A percentile compares a stretch with the other conserved stretches of the same genome.
These are phyloP conservation scores for Rhinopomastus cyanomelas DNA, from an alignment of 2,113 vertebrate genomes.

Conservation along the genomic window DNA sequence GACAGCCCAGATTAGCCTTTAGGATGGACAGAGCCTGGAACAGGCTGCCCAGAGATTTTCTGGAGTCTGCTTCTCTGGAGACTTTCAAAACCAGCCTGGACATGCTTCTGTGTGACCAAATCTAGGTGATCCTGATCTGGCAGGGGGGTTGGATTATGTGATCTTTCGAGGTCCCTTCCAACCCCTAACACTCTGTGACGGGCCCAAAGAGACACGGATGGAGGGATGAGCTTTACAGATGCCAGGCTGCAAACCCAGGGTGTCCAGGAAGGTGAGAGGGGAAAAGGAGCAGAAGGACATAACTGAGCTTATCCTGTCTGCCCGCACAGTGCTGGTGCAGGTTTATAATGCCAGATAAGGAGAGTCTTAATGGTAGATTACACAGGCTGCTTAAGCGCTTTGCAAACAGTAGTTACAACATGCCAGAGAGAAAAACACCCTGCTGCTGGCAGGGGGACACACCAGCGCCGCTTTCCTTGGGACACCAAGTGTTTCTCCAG, in stretches of 20 bases:
- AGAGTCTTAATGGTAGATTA: constrained; percentile 54
- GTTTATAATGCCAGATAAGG: constrained; percentile 48
- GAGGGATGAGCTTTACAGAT: neutral
- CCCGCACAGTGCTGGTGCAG: rapidly evolving
- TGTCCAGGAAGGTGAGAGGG: neutral
- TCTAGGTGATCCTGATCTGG: too few relatives aligned
- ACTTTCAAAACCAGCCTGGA: too few relatives aligned
- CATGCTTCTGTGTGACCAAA: too few relatives aligned
- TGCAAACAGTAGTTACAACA: constrained; percentile 64
- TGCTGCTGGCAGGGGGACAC: neutral
- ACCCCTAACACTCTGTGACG: neutral
- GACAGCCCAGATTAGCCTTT: neutral
- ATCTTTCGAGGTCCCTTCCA: too few relatives aligned
- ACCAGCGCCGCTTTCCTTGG: neutral
- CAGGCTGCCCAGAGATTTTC: too few relatives aligned
- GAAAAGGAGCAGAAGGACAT: neutral
- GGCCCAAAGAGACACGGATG: neutral
- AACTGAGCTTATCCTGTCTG: neutral
- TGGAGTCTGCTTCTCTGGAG: too few relatives aligned
- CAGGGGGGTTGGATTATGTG: too few relatives aligned
- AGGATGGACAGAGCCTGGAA: too few relatives aligned
- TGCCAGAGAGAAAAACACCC: constrained; percentile 1
- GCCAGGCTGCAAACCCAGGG: neutral
- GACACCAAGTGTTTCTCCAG: rapidly evolving
- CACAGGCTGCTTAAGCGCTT: constrained; percentile 55